Conservation (phyloP, 2,888 invertebrate species). For the Rhorus exstirpatorius region DNA sequence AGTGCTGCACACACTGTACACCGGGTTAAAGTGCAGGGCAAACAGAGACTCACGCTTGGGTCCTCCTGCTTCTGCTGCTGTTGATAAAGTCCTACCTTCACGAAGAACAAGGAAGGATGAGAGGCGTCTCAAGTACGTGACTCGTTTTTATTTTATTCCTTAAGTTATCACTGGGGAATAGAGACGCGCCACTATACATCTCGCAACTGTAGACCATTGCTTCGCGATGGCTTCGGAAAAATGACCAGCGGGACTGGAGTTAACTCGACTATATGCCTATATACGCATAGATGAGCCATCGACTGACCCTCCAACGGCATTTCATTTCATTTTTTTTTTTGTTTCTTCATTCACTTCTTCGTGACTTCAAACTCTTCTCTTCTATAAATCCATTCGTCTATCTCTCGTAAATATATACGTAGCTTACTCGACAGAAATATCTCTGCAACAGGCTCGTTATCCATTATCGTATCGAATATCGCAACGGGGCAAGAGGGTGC, state of each 20-base stretch:
- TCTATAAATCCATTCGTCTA: slow-evolving; percentile 60
- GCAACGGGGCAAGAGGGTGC: slow-evolving; percentile 43
- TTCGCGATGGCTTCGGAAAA: slow-evolving; percentile 39
- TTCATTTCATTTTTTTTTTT: slow-evolving; percentile 30
- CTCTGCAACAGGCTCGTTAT: slow-evolving; percentile 77
- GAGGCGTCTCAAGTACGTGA: slow-evolving; percentile 62
- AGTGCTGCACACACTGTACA: slow-evolving; percentile 41
- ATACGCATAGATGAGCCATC: slow-evolving; percentile 33
- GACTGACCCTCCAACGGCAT: slow-evolving; percentile 42
- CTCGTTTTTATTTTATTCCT: neutral
- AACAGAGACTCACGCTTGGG: slow-evolving; percentile 61
- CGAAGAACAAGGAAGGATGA: slow-evolving; percentile 40
- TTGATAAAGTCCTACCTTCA: slow-evolving; percentile 29
- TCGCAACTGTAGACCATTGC: slow-evolving; percentile 24
- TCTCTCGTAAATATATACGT: slow-evolving; percentile 34
- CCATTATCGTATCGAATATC: slow-evolving; percentile 82
- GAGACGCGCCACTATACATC: slow-evolving; percentile 52
- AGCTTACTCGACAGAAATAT: slow-evolving; percentile 75
- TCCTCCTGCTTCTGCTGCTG: slow-evolving; percentile 53
- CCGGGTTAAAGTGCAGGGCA: slow-evolving; percentile 65
- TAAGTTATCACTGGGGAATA: slow-evolving; percentile 17
- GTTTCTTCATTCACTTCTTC: slow-evolving; percentile 64
- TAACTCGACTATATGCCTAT: slow-evolving; percentile 4
- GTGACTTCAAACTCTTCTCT: slow-evolving; percentile 66
- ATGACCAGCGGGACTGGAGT: slow-evolving; percentile 56